These are phyloP conservation scores for Doryteuthis pealeii DNA, from an alignment of 1,140 invertebrate species.

Conservation along the genomic window DNA sequence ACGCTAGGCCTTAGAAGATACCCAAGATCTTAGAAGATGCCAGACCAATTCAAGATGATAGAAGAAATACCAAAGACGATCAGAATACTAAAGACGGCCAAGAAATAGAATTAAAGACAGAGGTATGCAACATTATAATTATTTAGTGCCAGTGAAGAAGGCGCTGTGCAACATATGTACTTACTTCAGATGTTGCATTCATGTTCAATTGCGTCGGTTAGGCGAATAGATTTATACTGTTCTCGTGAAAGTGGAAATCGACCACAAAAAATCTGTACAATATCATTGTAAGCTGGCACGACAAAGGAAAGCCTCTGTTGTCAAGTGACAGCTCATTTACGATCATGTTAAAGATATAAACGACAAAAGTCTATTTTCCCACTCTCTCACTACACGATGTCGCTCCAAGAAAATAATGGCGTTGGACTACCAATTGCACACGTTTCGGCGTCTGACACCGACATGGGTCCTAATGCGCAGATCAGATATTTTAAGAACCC, in stretches of 20 bases:
- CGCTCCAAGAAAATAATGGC: slow-evolving; percentile 61
- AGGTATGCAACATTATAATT: no score
- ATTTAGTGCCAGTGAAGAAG: no score
- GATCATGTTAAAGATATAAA: slow-evolving; percentile 75
- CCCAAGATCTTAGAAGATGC: no score
- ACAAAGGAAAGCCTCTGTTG: slow-evolving; percentile 74
- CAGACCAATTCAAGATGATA: no score
- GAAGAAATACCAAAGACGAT: no score
- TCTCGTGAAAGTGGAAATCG: slow-evolving; percentile 62
- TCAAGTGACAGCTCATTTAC: slow-evolving; percentile 80
- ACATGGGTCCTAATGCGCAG: slow-evolving; percentile 89
- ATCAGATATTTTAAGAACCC: slow-evolving; percentile 77
- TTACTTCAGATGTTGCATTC: no score
- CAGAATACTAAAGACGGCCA: no score
- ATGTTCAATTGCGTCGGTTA: slow-evolving; percentile 69
- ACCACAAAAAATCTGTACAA: slow-evolving; percentile 88
- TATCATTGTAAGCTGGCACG: slow-evolving; percentile 78
- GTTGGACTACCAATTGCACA: slow-evolving; percentile 76
- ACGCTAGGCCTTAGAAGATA: no score
- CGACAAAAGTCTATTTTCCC: slow-evolving; percentile 48
- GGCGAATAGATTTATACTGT: slow-evolving; percentile 61
- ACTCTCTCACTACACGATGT: slow-evolving; percentile 29
- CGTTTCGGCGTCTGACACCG: no score
- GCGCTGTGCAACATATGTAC: no score
- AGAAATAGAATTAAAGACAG: no score